Base-by-base conservation (phyloP, 2,113 vertebrate genomes). In the Sinosuthora webbiana region DNA sequence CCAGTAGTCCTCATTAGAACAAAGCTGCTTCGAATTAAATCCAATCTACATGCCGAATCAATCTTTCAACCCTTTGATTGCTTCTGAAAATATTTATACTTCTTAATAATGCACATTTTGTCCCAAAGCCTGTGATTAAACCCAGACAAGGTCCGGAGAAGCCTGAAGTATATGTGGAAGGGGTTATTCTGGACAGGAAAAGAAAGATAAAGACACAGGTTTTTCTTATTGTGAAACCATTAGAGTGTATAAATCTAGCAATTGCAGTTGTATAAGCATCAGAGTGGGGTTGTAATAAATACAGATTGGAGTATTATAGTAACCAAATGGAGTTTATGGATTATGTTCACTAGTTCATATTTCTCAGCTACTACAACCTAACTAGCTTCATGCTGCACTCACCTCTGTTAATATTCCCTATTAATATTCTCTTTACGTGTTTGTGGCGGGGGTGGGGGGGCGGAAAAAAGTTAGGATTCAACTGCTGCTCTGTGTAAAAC, bases 21-120 rank as follows among this genome's bases (percentile, higher is more conserved):
- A 97, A 98, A 98, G 97, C 98, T 98, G 98, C 97, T 98, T 98
- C 96, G 55, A 98, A 98, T 98, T 98, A 98, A 93, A 95, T 92
- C 96, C 97, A 97, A 97, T 98, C 97, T 97, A 97, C 97, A 98
- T 96, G 97, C 97, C 90, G 95, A 98, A 98, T 98, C 98, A 97
- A 98, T 98, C 98, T 98, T 98, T 98, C 97, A 97, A 96, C 96
- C 97, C 94, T 98, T 98, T 98, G 98, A 98, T 98, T 98, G 98
- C 97, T 98, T 98, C 97, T 98, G 97, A 98, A 98, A 98, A 98
- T 98, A 98, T 98, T 98, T 98, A 97, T 98, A 98, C 98, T 98
- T 98, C 98, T 97, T 98, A 98, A 98, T 98, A 98, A 98, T 94
- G 97, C 97, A 96, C 98, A 97, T 98, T 98, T 98, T 98, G 97